Conservation (phyloP, 2,888 invertebrate species). For the Macropis europaea region DNA sequence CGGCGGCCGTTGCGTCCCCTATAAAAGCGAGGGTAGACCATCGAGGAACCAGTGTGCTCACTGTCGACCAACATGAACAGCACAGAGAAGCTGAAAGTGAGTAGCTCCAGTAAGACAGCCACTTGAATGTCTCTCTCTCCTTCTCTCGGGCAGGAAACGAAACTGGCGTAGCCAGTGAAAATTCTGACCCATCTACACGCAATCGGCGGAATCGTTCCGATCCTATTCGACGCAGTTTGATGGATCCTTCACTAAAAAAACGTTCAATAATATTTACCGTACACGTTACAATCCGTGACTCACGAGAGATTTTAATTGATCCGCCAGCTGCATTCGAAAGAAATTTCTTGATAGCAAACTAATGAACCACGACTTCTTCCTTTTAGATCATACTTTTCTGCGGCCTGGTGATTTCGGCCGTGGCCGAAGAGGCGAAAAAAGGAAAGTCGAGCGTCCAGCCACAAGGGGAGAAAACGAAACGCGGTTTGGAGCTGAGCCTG, state of each 20-base stretch:
- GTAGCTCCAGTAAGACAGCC: slow-evolving; percentile 62
- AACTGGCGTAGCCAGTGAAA: slow-evolving; percentile 6
- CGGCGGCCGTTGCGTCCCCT: slow-evolving; percentile 63
- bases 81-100: slow-evolving; percentile 78
- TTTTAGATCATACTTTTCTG: slow-evolving; percentile 69
- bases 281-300: not conserved
- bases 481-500: slow-evolving; percentile 71
- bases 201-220: not conserved
- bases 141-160: slow-evolving; percentile 12
- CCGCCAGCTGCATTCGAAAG: too few relatives aligned
- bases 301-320: too few relatives aligned
- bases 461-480: slow-evolving; percentile 69
- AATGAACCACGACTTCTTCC: slow-evolving; percentile 8
- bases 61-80: slow-evolving; percentile 77
- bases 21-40: slow-evolving; percentile 78
- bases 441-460: slow-evolving; percentile 45
- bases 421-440: slow-evolving; percentile 65
- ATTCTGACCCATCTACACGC: slow-evolving; percentile 6
- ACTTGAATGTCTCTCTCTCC: slow-evolving; percentile 44
- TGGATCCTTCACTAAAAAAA: not conserved
- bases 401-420: slow-evolving; percentile 67
- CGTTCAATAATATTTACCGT: not conserved
- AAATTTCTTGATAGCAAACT: not conserved
- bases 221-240: not conserved
- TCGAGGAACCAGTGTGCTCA: slow-evolving; percentile 75